A percentile compares a stretch with the other conserved stretches of the same genome.
Evolutionary conservation across 2,113 vertebrate species (phyloP).

Genomic region (Stictonetta naevosa): DNA sequence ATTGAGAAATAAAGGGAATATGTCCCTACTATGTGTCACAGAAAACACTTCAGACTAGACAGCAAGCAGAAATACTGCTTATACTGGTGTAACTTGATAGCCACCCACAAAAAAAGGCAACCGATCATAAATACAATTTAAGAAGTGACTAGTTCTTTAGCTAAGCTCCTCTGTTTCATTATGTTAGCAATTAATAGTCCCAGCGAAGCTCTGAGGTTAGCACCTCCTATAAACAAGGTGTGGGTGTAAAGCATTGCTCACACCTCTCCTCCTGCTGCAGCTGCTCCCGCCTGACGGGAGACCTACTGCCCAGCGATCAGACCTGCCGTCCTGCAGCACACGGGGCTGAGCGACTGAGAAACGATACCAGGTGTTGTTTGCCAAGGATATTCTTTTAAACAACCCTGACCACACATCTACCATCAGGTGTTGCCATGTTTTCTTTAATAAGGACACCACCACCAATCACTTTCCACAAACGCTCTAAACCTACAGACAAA

Average conservation of each 20-base stretch:
- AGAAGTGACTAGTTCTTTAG: not conserved
- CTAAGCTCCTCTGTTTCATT: not conserved
- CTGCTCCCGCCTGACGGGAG: not conserved
- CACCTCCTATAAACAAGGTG: slow-evolving; percentile 15
- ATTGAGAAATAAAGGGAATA: slow-evolving; percentile 3
- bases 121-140: not conserved
- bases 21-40: not conserved
- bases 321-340: not conserved
- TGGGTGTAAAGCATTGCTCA: slow-evolving; percentile 2
- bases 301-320: not conserved
- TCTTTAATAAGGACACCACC: not conserved
- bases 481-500: not conserved
- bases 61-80: not conserved
- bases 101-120: not conserved
- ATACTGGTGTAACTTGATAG: not conserved
- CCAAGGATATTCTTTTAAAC: not conserved
- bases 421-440: accelerated
- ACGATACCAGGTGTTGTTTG: not conserved
- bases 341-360: not conserved
- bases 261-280: not conserved
- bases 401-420: not conserved
- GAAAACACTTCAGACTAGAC: not conserved
- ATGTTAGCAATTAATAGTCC: not conserved
- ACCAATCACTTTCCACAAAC: not conserved
- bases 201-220: not conserved